These are phyloP conservation scores for Ectemnius continuus DNA, from an alignment of 2,888 invertebrate species.

Conservation along the genomic window DNA sequence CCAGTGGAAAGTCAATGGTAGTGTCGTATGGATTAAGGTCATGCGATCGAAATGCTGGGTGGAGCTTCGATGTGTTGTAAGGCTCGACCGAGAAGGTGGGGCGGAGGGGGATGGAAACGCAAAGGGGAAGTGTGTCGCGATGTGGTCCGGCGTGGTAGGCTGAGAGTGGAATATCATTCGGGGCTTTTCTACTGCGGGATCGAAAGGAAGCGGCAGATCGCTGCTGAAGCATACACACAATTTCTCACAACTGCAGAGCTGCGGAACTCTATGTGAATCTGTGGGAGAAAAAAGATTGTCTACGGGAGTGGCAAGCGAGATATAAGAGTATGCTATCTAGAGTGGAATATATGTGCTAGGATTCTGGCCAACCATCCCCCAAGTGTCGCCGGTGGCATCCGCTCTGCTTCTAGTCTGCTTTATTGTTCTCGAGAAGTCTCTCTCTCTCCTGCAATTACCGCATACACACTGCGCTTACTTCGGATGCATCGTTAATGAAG, in stretches of 20 bases:
- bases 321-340: no score
- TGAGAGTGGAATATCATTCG: conserved; percentile 1
- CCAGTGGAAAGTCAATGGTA: background rate
- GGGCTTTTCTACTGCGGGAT: conserved; percentile 7
- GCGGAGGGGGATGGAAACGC: background rate
- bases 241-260: no score
- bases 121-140: conserved; percentile 23
- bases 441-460: background rate
- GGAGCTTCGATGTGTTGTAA: conserved; percentile 7
- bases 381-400: no score
- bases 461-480: background rate
- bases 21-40: background rate
- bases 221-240: no score
- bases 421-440: background rate
- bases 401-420: no score
- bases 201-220: background rate
- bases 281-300: no score
- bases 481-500: no score
- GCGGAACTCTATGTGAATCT: no score
- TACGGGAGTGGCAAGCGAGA: no score
- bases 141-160: conserved; percentile 48
- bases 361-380: no score
- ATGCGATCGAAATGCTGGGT: conserved; percentile 4
- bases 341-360: no score
- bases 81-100: background rate